A percentile compares a stretch with the other conserved stretches of the same genome.
Evolutionary conservation across 1,140 invertebrate genomes (phyloP).

Genomic region (Caenorhabditis latens): DNA sequence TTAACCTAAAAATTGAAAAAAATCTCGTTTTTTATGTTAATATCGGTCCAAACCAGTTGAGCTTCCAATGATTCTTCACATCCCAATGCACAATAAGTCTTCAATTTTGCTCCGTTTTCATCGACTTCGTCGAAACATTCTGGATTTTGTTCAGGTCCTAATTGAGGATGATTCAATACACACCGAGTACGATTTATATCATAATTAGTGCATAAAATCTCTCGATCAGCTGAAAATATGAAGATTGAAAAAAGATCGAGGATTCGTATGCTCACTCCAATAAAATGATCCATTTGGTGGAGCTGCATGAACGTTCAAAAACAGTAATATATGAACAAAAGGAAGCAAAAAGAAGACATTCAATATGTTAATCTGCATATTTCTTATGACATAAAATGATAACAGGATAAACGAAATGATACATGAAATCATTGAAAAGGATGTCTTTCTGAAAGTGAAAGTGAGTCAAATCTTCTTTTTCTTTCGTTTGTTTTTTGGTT

Average conservation of each 20-base stretch:
- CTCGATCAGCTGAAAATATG: conserved; percentile 7
- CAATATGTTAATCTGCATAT: not conserved
- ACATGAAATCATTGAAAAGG: not conserved
- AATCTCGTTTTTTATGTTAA: conserved; percentile 69
- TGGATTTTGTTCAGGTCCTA: conserved; percentile 53
- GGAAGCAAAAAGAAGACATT: not conserved
- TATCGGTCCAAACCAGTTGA: not conserved
- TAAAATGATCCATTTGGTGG: conserved; percentile 28
- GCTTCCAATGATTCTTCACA: conserved; percentile 76
- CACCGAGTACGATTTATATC: conserved; percentile 42
- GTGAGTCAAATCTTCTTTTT: conserved; percentile 23
- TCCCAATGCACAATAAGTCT: conserved; percentile 73
- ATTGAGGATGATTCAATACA: conserved; percentile 35
- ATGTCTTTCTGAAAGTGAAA: conserved; percentile 35
- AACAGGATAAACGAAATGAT: not conserved
- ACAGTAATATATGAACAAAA: not conserved
- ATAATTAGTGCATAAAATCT: conserved; percentile 44
- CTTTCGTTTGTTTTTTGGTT: not conserved
- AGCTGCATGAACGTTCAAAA: not conserved
- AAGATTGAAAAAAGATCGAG: not conserved
- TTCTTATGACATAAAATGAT: not conserved
- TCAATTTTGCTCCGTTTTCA: conserved; percentile 16
- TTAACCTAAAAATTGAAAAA: conserved; percentile 19
- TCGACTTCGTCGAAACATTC: conserved; percentile 56
- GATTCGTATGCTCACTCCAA: not conserved